phyloP scores from a whole-genome alignment of 1,140 invertebrate genomes.

The Drosophila neocordata region DNA sequence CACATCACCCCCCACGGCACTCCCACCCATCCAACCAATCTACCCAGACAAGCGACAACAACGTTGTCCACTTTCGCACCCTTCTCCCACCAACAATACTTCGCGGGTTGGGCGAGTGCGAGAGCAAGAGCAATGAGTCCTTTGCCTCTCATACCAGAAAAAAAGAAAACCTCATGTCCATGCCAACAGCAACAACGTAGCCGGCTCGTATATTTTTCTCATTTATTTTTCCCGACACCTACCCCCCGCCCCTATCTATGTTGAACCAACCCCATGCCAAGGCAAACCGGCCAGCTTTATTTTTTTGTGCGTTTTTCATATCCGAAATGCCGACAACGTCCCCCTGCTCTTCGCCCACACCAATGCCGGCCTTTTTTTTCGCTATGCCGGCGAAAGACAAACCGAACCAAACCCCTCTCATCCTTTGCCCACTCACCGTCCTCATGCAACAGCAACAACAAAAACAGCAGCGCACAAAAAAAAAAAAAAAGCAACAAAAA shows the following conservation, averaged over 20 bases:
- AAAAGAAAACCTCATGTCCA: slow-evolving; percentile 36
- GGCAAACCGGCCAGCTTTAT: slow-evolving; percentile 52
- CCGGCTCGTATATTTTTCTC: slow-evolving; percentile 80
- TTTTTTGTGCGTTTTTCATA: slow-evolving; percentile 80
- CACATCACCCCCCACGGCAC: not conserved
- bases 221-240: slow-evolving; percentile 71
- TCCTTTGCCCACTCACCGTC: slow-evolving; percentile 9
- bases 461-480: slow-evolving; percentile 36
- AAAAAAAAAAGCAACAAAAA: slow-evolving; percentile 74
- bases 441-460: slow-evolving; percentile 35
- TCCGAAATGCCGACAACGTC: slow-evolving; percentile 78
- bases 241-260: not conserved
- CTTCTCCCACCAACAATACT: not conserved
- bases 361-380: slow-evolving; percentile 75
- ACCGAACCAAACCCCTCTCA: slow-evolving; percentile 48
- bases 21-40: slow-evolving; percentile 19
- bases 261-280: not conserved
- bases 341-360: slow-evolving; percentile 28
- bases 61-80: slow-evolving; percentile 79
- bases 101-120: not conserved
- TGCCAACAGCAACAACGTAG: slow-evolving; percentile 76
- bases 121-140: slow-evolving; percentile 27
- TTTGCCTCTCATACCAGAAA: slow-evolving; percentile 37
- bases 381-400: slow-evolving; percentile 78
- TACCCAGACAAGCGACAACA: slow-evolving; percentile 74